Evolutionary conservation across 2,797 vertebrate genomes (phyloP), one percentile per base, ranked within the genome.

Genomic region (Dicrostonyx torquatus): DNA sequence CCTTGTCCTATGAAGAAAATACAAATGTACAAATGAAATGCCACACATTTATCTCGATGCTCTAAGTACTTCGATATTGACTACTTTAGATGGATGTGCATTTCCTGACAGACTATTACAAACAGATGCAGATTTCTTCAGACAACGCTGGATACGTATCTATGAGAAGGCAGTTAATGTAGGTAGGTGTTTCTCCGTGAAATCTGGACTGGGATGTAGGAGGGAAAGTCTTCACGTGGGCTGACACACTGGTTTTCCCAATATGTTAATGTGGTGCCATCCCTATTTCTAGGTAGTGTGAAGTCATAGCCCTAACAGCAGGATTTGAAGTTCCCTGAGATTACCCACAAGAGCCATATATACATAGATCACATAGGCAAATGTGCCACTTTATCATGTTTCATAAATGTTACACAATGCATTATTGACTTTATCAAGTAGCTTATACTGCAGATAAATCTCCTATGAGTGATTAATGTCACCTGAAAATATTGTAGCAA

Each of bases 1-100:
- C 94, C 85, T 88, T 88, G 80, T 97, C 97, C 97, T 97, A 76
- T 31, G 77, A 96, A 94, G 88, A 94, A 90, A 97, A 94, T 26
- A 91, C 31, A 95, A 87, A 77, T 45, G 50, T 12, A 86, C 53
- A 93, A 93, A 50, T 93, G 75, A 97, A 90, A 92, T 86, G n/a
- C 92, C 79, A 92, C 34, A 90, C 68, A 78, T 22, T 95, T 45
- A 79, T 48, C 31, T 45, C 55, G 73, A 77, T 34, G 86, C 4
- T 94, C 73, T 18, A 48, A 66, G 34, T 90, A 26, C 45, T 93
- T 37, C 66, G 60, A 91, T 73, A 84, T 0, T 79, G 75, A 62
- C 34, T 55, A 72, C 6, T 70, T 26, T 14, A 50, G 73, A 26
- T 40, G 29, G 43, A 50, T 60, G 40, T 29, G 14, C 43, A 50